Evolutionary conservation across 1,140 invertebrate species (phyloP).

Genomic region (Diachasmimorpha longicaudata): DNA sequence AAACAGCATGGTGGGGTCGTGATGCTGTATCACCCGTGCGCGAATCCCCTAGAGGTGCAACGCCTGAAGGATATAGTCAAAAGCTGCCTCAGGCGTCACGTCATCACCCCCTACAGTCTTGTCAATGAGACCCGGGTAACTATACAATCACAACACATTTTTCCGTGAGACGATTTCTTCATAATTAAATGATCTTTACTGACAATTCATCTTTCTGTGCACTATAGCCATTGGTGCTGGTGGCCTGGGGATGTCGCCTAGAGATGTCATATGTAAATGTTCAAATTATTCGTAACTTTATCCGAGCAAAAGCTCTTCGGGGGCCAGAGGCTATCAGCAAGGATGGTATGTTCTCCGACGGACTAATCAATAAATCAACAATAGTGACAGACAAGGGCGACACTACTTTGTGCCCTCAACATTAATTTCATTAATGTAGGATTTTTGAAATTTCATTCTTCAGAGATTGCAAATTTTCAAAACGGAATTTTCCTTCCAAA

Average conservation of each 20-base stretch:
- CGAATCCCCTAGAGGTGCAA: conserved; percentile 71
- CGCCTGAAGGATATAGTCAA: conserved; percentile 70
- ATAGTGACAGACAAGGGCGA: conserved; percentile 64
- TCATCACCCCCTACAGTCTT: conserved; percentile 78
- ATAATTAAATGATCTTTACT: background rate
- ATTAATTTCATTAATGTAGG: background rate
- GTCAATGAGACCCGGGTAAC: conserved; percentile 70
- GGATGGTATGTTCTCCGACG: conserved; percentile 70
- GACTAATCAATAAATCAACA: conserved; percentile 64
- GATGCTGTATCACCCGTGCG: conserved; percentile 89
- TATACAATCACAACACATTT: conserved; percentile 25
- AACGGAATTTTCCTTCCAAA: no score
- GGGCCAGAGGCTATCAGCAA: conserved; percentile 68
- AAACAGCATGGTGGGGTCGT: conserved; percentile 81
- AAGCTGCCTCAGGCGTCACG: conserved; percentile 77
- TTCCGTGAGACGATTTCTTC: conserved; percentile 19
- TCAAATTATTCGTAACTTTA: conserved; percentile 68
- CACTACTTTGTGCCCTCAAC: conserved; percentile 60
- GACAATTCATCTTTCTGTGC: conserved; percentile 32
- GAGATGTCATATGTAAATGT: conserved; percentile 75
- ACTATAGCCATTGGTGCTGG: conserved; percentile 75
- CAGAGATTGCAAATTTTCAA: no score
- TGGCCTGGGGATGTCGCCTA: conserved; percentile 78
- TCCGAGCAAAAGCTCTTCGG: conserved; percentile 69
- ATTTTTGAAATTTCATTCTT: background rate